Percentiles rank a stretch among this genome's conserved stretches.
phyloP scores from a whole-genome alignment of 2,888 invertebrate genomes.

The Argyresthia albistria region DNA sequence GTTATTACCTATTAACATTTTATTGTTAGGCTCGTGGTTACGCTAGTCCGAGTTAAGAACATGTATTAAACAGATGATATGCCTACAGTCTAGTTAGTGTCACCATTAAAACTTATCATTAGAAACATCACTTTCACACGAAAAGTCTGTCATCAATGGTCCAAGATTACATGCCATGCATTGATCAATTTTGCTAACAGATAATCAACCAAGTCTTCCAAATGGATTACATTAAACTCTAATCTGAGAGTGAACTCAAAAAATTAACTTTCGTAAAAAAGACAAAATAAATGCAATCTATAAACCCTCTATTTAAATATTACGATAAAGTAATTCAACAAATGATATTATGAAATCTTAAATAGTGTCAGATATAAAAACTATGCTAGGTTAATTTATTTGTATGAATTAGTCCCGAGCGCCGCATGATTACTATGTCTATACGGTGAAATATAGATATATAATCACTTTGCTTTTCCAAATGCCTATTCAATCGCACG shows the following conservation, averaged over 20 bases:
- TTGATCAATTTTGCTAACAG: constrained; percentile 46
- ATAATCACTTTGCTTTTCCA: constrained; percentile 54
- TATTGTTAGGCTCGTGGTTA: constrained; percentile 64
- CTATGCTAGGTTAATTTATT: constrained; percentile 39
- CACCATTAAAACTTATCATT: constrained; percentile 16
- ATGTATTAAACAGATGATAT: constrained; percentile 56
- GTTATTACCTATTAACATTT: constrained; percentile 72
- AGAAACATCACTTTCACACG: constrained; percentile 1
- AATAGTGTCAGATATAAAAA: constrained; percentile 39
- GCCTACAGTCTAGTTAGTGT: constrained; percentile 27
- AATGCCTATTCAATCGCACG: constrained; percentile 38
- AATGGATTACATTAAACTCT: constrained; percentile 37
- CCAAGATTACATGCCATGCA: constrained; percentile 12
- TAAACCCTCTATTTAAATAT: constrained; percentile 61
- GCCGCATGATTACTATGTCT: constrained; percentile 71
- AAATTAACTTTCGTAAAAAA: constrained; percentile 56
- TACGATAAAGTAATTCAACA: constrained; percentile 56
- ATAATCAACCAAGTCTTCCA: constrained; percentile 64
- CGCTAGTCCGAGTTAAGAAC: constrained; percentile 45
- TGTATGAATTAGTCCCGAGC: constrained; percentile 54
- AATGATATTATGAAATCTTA: constrained; percentile 47
- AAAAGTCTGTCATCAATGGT: constrained; percentile 4
- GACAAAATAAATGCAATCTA: constrained; percentile 69
- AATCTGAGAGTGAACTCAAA: constrained; percentile 61
- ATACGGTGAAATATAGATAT: constrained; percentile 70